Percentiles rank a stretch among this genome's conserved stretches.
Evolutionary conservation across 2,797 vertebrate genomes (phyloP).

Genomic region (Chrysolophus pictus): DNA sequence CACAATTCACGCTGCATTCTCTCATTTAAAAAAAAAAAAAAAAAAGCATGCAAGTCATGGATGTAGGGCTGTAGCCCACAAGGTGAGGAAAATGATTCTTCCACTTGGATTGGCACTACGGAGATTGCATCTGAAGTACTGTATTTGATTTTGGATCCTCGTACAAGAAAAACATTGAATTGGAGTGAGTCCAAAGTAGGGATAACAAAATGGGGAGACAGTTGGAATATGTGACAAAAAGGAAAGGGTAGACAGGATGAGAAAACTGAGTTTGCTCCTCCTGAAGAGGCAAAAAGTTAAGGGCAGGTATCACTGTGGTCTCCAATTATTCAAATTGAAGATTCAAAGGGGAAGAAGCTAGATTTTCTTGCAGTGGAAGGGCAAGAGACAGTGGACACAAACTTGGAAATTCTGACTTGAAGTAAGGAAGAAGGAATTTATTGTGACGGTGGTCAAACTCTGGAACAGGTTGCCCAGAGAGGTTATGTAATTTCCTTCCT

Average conservation of each 20-base stretch:
- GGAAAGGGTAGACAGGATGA: background rate
- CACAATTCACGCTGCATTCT: background rate
- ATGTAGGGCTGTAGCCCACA: background rate
- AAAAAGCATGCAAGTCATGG: background rate
- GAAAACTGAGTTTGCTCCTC: background rate
- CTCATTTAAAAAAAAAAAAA: background rate
- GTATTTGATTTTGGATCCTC: background rate
- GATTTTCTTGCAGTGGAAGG: background rate
- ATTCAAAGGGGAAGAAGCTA: background rate
- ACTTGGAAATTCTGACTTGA: background rate
- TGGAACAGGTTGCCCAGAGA: background rate
- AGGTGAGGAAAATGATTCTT: background rate
- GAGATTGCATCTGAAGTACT: background rate
- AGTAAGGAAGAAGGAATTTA: background rate
- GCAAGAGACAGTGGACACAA: background rate
- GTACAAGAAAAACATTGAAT: background rate
- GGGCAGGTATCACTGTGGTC: background rate
- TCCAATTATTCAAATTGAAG: background rate
- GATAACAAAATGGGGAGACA: background rate
- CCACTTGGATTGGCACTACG: background rate
- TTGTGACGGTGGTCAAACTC: background rate
- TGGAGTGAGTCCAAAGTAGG: background rate
- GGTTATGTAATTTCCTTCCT: background rate
- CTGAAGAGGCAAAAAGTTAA: background rate
- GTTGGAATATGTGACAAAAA: background rate